These are phyloP conservation scores for Parnassius glacialis DNA, from an alignment of 2,888 invertebrate species.

Conservation along the genomic window DNA sequence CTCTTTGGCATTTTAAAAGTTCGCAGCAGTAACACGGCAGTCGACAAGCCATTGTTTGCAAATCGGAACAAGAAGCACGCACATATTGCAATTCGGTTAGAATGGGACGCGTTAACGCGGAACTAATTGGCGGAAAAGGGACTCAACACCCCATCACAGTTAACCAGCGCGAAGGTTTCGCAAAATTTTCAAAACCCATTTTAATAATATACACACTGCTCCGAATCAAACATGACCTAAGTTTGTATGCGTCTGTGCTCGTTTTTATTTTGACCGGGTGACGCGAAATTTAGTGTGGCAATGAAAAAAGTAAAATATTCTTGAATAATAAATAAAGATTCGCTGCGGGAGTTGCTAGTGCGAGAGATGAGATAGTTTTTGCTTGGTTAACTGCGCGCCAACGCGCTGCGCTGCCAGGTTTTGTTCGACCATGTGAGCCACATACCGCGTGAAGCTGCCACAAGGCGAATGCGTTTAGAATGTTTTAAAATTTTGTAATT, in stretches of 20 bases:
- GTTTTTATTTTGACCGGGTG: conserved; percentile 44
- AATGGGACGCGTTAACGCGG: conserved; percentile 23
- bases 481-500: conserved; percentile 13
- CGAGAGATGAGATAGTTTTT: conserved; percentile 59
- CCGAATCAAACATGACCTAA: conserved; percentile 41
- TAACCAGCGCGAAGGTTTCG: conserved; percentile 42
- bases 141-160: conserved; percentile 37
- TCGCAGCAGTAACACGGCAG: conserved; percentile 61
- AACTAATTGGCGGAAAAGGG: conserved; percentile 37
- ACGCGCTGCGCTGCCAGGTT: conserved; percentile 42
- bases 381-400: conserved; percentile 38
- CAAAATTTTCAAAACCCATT: conserved; percentile 52
- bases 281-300: conserved; percentile 48
- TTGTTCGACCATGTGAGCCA: conserved; percentile 38
- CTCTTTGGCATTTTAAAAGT: conserved; percentile 63
- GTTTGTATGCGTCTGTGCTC: conserved; percentile 38
- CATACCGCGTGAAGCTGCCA: conserved; percentile 40
- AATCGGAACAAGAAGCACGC: conserved; percentile 64
- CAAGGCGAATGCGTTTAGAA: conserved; percentile 37
- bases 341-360: conserved; percentile 39
- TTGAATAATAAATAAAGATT: conserved; percentile 53
- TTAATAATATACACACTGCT: conserved; percentile 45
- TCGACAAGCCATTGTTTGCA: conserved; percentile 79
- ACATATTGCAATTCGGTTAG: conserved; percentile 47
- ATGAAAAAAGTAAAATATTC: conserved; percentile 51